Percentiles rank a stretch among this genome's conserved stretches.
Evolutionary conservation across 2,888 invertebrate species (phyloP).

Genomic region (Drosophila anceps): DNA sequence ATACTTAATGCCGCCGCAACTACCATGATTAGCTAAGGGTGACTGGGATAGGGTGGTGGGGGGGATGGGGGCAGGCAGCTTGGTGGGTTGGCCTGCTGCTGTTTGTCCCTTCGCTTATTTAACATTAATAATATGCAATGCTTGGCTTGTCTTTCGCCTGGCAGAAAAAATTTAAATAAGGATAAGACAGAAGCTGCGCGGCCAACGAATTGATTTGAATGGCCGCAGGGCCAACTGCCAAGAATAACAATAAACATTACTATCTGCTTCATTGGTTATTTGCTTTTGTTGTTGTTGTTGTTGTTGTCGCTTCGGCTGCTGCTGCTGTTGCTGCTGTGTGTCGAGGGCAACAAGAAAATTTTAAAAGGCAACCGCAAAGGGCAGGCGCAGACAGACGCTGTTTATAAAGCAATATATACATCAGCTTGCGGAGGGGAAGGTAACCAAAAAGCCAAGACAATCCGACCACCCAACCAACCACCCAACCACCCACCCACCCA

Average conservation of each 20-base stretch:
- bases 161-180: slow-evolving; percentile 57
- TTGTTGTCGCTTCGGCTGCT: background rate
- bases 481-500: background rate
- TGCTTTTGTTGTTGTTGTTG: slow-evolving; percentile 40
- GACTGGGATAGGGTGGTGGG: background rate
- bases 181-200: slow-evolving; percentile 32
- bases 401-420: slow-evolving; percentile 65
- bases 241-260: slow-evolving; percentile 79
- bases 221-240: slow-evolving; percentile 56
- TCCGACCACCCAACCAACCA: background rate
- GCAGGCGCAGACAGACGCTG: slow-evolving; percentile 55
- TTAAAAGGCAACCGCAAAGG: slow-evolving; percentile 51
- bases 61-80: background rate
- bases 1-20: slow-evolving; percentile 40
- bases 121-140: slow-evolving; percentile 60
- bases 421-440: background rate
- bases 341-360: slow-evolving; percentile 58
- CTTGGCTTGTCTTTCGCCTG: slow-evolving; percentile 28
- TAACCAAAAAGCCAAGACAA: slow-evolving; percentile 3
- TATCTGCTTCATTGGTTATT: slow-evolving; percentile 80
- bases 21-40: background rate
- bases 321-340: no score
- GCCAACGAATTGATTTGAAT: slow-evolving; percentile 75
- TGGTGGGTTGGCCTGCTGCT: no score
- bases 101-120: background rate